Conservation (phyloP, 2,797 vertebrate genomes). For the Centroberyx gerrardi region DNA sequence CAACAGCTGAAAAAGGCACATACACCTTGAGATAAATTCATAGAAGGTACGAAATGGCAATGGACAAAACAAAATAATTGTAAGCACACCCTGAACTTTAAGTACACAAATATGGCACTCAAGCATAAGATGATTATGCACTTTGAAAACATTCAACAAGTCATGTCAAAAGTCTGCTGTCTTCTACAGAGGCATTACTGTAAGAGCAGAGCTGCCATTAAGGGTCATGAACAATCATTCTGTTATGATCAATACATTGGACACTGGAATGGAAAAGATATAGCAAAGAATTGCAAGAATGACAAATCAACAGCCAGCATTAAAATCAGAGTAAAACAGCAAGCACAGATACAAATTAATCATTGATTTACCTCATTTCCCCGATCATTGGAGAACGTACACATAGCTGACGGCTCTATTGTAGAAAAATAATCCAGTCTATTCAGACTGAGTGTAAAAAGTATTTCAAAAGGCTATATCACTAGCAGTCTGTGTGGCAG, state of each 20-base stretch:
- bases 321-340: constrained; percentile 31
- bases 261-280: constrained; percentile 14
- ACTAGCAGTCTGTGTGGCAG: background rate
- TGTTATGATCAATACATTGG: background rate
- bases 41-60: constrained; percentile 30
- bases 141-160: constrained; percentile 47
- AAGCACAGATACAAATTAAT: constrained; percentile 12
- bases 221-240: constrained; percentile 37
- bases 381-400: background rate
- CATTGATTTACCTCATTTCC: background rate
- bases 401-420: constrained; percentile 15
- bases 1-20: constrained; percentile 57
- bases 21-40: constrained; percentile 9
- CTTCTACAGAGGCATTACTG: constrained; percentile 2
- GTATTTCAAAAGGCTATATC: constrained; percentile 22
- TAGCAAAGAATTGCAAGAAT: background rate
- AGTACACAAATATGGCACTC: constrained; percentile 35
- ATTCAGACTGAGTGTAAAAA: constrained; percentile 24
- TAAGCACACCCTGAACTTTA: constrained; percentile 31
- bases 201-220: constrained; percentile 35
- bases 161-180: constrained; percentile 17
- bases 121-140: constrained; percentile 20
- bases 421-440: constrained; percentile 50
- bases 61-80: constrained; percentile 20
- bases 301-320: background rate